These are phyloP conservation scores for Drosophila prolongata DNA, from an alignment of 2,888 invertebrate genomes.

Conservation along the genomic window DNA sequence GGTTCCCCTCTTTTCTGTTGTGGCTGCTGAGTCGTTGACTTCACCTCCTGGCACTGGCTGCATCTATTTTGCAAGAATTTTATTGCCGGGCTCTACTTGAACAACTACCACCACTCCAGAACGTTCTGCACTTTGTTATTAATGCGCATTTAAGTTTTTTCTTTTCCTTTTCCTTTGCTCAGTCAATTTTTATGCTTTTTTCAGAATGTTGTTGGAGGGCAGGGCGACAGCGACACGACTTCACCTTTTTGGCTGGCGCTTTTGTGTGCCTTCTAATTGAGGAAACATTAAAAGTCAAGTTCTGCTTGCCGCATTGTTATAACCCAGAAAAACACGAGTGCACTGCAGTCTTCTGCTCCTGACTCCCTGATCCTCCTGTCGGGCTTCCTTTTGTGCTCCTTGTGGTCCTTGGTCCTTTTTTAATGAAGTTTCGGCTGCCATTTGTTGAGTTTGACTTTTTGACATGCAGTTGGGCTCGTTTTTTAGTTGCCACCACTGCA, in stretches of 20 bases:
- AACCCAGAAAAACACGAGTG: slow-evolving; percentile 77
- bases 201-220: slow-evolving; percentile 9
- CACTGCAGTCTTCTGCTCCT: slow-evolving; percentile 60
- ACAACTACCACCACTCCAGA: slow-evolving; percentile 21
- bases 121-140: slow-evolving; percentile 69
- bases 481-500: slow-evolving; percentile 42
- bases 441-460: slow-evolving; percentile 50
- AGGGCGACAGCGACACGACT: slow-evolving; percentile 52
- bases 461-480: slow-evolving; percentile 36
- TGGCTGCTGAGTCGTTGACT: slow-evolving; percentile 69
- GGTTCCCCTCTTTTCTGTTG: slow-evolving; percentile 50
- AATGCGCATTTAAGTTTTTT: slow-evolving; percentile 73
- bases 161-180: slow-evolving; percentile 14
- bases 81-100: slow-evolving; percentile 36
- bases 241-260: slow-evolving; percentile 70
- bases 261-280: slow-evolving; percentile 76
- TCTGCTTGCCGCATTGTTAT: slow-evolving; percentile 76
- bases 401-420: slow-evolving; percentile 17
- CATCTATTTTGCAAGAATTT: slow-evolving; percentile 67
- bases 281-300: slow-evolving; percentile 80
- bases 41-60: slow-evolving; percentile 45
- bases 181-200: slow-evolving; percentile 35
- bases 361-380: slow-evolving; percentile 16
- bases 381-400: slow-evolving; percentile 29
- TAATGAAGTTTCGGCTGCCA: slow-evolving; percentile 56